These are phyloP conservation scores for Magallana angulata DNA, from an alignment of 1,140 invertebrate species.

Conservation along the genomic window DNA sequence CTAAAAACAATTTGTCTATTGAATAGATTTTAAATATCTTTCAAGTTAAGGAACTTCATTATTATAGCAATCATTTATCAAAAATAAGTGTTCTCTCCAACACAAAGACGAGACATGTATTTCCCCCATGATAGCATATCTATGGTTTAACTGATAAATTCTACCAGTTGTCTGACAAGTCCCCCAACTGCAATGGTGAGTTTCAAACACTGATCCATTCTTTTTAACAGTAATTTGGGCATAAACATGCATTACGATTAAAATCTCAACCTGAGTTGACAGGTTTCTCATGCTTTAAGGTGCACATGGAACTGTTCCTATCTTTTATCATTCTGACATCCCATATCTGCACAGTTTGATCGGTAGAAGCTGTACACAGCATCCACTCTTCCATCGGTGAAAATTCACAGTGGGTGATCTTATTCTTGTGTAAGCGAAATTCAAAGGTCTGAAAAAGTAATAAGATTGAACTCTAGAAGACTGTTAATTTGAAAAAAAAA, in stretches of 20 bases:
- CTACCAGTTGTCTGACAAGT: no score
- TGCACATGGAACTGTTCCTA: conserved; percentile 61
- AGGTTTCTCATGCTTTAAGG: conserved; percentile 72
- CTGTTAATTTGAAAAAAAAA: background rate
- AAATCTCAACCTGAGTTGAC: conserved; percentile 72
- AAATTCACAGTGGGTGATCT: conserved; percentile 76
- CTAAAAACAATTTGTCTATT: no score
- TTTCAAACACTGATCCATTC: no score
- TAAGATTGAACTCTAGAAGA: background rate
- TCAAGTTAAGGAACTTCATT: no score
- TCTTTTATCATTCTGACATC: conserved; percentile 74
- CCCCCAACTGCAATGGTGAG: no score
- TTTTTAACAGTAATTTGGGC: no score
- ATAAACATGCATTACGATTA: background rate
- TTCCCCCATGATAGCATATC: no score
- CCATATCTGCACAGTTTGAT: conserved; percentile 76
- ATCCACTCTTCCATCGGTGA: conserved; percentile 74
- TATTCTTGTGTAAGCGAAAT: conserved; percentile 71
- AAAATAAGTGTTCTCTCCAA: no score
- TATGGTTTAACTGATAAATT: no score
- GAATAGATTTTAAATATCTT: no score
- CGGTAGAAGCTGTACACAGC: conserved; percentile 75
- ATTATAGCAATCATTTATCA: no score
- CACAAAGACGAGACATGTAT: no score
- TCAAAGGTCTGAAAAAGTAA: conserved; percentile 59